phyloP scores from a whole-genome alignment of 2,797 vertebrate species.

The Potorous gilbertii region DNA sequence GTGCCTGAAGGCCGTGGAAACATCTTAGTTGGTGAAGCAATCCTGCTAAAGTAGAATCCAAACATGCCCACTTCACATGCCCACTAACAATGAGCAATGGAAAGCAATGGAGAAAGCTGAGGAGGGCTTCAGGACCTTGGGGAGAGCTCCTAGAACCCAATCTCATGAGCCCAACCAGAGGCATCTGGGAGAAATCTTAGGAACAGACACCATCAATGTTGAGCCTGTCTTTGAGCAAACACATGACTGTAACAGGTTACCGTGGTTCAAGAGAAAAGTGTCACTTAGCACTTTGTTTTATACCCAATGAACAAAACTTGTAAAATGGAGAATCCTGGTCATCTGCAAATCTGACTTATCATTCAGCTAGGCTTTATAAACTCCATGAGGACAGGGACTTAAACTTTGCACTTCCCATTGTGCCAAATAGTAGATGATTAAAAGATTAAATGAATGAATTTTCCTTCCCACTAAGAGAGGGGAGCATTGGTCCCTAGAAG shows the following conservation, averaged over 20 bases:
- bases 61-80: background rate
- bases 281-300: background rate
- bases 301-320: background rate
- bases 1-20: background rate
- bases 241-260: background rate
- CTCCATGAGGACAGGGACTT: background rate
- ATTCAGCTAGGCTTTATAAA: background rate
- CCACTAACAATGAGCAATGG: background rate
- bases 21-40: background rate
- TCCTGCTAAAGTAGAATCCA: background rate
- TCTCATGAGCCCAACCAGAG: background rate
- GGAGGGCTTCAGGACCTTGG: background rate
- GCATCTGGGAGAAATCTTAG: background rate
- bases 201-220: background rate
- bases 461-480: background rate
- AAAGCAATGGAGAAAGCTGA: background rate
- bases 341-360: background rate
- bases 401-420: background rate
- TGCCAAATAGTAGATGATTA: background rate
- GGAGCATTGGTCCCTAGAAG: background rate
- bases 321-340: background rate
- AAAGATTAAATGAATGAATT: background rate
- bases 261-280: background rate
- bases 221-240: background rate
- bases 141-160: background rate